Evolutionary conservation across 2,113 vertebrate genomes (phyloP).

Genomic region (Melospiza georgiana): DNA sequence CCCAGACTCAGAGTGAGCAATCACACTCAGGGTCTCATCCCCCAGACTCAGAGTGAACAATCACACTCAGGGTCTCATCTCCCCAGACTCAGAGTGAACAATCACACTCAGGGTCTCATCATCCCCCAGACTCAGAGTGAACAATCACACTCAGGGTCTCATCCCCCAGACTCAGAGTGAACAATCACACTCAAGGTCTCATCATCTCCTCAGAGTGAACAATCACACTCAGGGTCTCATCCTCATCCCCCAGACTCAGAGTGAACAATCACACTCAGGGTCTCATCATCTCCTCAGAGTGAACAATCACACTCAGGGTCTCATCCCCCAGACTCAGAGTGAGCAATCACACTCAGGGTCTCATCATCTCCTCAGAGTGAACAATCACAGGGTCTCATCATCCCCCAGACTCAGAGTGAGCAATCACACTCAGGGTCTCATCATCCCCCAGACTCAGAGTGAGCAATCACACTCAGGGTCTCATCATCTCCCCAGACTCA

Average conservation of each 20-base stretch:
- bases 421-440: not conserved
- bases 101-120: not conserved
- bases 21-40: not conserved
- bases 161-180: not conserved
- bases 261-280: not conserved
- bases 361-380: too few relatives aligned
- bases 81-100: not conserved
- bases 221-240: not conserved
- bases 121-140: not conserved
- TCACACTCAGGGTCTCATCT: not conserved
- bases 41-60: too few relatives aligned
- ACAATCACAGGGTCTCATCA: not conserved
- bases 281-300: not conserved
- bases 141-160: not conserved
- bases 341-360: too few relatives aligned
- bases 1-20: not conserved
- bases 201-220: not conserved
- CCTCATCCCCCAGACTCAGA: not conserved
- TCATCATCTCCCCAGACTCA: too few relatives aligned
- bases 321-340: too few relatives aligned
- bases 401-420: too few relatives aligned
- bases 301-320: too few relatives aligned
- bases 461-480: not conserved
- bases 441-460: not conserved
- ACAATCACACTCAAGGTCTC: not conserved